Evolutionary conservation across 2,888 invertebrate genomes (phyloP).

Genomic region (Neuroscelio doddi): DNA sequence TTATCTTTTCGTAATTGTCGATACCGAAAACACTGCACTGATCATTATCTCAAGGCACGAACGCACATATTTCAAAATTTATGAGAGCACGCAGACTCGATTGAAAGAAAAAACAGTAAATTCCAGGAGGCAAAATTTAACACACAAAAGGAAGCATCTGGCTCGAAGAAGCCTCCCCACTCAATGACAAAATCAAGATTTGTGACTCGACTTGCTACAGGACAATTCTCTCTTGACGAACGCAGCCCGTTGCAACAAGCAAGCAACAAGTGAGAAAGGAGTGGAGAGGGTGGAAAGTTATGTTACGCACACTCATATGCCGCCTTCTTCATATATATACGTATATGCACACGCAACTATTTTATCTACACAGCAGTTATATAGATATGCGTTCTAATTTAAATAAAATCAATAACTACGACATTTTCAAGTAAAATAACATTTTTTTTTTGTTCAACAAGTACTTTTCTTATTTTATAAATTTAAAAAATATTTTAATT

Average conservation of each 20-base stretch:
- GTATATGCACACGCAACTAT: too few relatives aligned
- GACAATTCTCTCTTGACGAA: conserved; percentile 4
- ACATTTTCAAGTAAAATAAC: too few relatives aligned
- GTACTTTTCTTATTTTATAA: too few relatives aligned
- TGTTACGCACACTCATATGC: neutral
- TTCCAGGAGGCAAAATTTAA: neutral
- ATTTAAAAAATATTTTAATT: too few relatives aligned
- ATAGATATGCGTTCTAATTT: too few relatives aligned
- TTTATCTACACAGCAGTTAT: too few relatives aligned
- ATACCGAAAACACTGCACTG: neutral
- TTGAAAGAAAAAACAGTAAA: neutral
- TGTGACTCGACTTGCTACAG: neutral
- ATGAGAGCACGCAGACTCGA: neutral
- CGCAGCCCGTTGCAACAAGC: neutral
- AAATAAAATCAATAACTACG: too few relatives aligned
- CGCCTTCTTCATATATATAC: neutral
- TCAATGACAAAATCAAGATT: conserved; percentile 1
- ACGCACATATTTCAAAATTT: neutral
- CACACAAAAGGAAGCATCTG: neutral
- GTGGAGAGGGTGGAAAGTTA: neutral
- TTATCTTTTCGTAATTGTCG: neutral
- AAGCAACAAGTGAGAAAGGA: neutral
- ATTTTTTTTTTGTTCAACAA: too few relatives aligned
- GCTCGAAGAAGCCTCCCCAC: neutral
- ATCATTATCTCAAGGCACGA: neutral